A percentile compares a stretch with the other conserved stretches of the same genome.
phyloP scores from a whole-genome alignment of 2,888 invertebrate species.

The Portevinia maculata region DNA sequence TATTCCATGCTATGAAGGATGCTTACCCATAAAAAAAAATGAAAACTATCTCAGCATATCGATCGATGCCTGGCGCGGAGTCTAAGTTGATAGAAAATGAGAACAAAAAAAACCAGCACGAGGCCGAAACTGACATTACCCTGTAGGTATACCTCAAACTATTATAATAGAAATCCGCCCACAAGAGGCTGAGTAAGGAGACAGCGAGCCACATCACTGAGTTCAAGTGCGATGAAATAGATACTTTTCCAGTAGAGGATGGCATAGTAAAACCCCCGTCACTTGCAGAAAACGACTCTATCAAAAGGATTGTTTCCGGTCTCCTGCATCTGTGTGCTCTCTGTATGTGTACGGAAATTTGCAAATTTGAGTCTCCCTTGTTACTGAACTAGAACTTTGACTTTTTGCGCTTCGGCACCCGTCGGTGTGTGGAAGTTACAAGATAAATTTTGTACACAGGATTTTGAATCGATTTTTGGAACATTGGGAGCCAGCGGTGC shows the following conservation, averaged over 20 bases:
- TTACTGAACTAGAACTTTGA: constrained; percentile 68
- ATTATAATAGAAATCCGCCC: constrained; percentile 44
- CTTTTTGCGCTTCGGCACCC: constrained; percentile 7
- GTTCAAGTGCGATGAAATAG: constrained; percentile 69
- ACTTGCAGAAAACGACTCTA: constrained; percentile 28
- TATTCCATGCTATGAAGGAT: constrained; percentile 64
- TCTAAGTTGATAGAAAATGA: constrained; percentile 25
- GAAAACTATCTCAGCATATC: constrained; percentile 67
- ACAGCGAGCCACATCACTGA: constrained; percentile 15
- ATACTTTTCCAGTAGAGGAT: constrained; percentile 58
- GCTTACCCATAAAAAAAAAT: constrained; percentile 40
- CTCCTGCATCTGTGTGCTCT: constrained; percentile 22
- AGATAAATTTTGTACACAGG: constrained; percentile 53
- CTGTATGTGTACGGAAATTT: constrained; percentile 8
- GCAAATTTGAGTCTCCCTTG: constrained; percentile 43
- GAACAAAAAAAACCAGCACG: constrained; percentile 36
- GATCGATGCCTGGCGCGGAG: constrained; percentile 55
- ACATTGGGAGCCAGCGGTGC: background rate
- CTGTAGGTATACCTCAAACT: constrained; percentile 35
- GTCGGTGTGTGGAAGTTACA: constrained; percentile 39
- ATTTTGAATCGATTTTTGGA: constrained; percentile 52
- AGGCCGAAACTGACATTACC: constrained; percentile 69
- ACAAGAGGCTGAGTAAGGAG: background rate
- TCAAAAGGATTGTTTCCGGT: constrained; percentile 61
- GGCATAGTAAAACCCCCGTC: constrained; percentile 54